Base-by-base conservation (phyloP, 2,888 invertebrate genomes). In the Drosophila infuscata region DNA sequence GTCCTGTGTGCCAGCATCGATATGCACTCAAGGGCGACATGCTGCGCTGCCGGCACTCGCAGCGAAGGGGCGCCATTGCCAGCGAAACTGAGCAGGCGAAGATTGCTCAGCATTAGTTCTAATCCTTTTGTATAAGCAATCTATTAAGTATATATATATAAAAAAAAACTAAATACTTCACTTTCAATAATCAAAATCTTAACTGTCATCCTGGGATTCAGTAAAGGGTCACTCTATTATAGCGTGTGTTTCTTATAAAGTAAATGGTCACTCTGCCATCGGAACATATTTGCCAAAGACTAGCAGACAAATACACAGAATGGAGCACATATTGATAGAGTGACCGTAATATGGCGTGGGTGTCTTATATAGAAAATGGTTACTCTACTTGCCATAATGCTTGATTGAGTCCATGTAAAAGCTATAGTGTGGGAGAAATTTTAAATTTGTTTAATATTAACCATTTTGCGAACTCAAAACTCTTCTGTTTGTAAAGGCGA, bases 21-120 rank as follows among this genome's bases (percentile, higher is more conserved):
- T 93, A 92, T 76, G 91, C 93, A 6, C 82, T 93, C 17, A 93
- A 93, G 79, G 90, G 91, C 58, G 93, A 93, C 72, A 93, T 93
- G 92, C 68, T 91, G 59, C 91, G 93, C 30, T 93, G 93, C 74
- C 90, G 90, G 38, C 93, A 93, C 76, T 93, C 93, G 15, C 80
- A 81, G 32, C 76, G 91, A 3, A 76, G 89, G 15, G 65, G 70
- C 29, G 54, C n/a, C 38, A 43, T 25, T 32, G 9, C 30, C 33
- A 9, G 9, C 6, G 75, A 74, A 11, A 2, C 5, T 4, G 54
- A 66, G 17, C 29, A 53, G 11, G 9, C 15, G 0, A 69, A 70
- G n/a, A 11, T 43, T 25, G 46, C 25, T 46, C 25, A 46, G 25
- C 46, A 46, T 25, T 46, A 46, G 15, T 46, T 25, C 1, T 25